Percentiles rank a stretch among this genome's conserved stretches.
Conservation (phyloP, 1,140 invertebrate species). For the Ips typographus region DNA sequence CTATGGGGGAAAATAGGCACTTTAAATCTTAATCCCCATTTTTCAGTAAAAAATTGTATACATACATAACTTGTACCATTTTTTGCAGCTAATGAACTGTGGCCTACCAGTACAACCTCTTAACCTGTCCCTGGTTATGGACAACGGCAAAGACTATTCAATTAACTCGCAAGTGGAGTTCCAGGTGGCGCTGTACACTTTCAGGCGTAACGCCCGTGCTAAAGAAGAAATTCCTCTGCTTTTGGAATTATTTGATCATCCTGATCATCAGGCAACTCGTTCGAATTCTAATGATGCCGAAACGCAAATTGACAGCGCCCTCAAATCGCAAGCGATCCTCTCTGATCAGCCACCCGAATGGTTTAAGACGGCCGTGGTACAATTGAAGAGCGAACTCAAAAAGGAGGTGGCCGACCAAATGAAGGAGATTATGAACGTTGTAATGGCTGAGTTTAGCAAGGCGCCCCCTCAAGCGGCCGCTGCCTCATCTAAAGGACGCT, state of each 20-base stretch:
- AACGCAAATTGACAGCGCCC: too few relatives aligned
- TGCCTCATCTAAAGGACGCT: background rate
- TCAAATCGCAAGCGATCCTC: too few relatives aligned
- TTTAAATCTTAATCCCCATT: too few relatives aligned
- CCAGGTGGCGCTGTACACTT: slow-evolving; percentile 46
- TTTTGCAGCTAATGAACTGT: slow-evolving; percentile 48
- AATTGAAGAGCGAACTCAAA: slow-evolving; percentile 43
- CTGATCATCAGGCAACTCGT: too few relatives aligned
- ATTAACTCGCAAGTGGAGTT: slow-evolving; percentile 47
- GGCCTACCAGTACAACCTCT: slow-evolving; percentile 45
- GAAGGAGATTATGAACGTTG: slow-evolving; percentile 22
- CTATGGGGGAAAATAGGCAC: too few relatives aligned
- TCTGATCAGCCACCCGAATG: slow-evolving; percentile 42
- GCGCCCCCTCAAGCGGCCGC: slow-evolving; percentile 1
- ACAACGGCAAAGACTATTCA: slow-evolving; percentile 43
- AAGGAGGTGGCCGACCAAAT: slow-evolving; percentile 38
- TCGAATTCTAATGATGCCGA: too few relatives aligned
- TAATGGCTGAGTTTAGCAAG: slow-evolving; percentile 25
- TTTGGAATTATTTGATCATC: too few relatives aligned
- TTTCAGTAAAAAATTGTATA: too few relatives aligned
- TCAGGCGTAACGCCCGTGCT: slow-evolving; percentile 30
- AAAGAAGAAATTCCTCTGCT: too few relatives aligned
- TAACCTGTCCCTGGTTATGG: slow-evolving; percentile 45
- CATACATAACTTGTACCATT: background rate
- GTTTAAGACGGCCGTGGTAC: slow-evolving; percentile 46